Conservation (phyloP, 2,113 vertebrate species). For the Perca flavescens region DNA sequence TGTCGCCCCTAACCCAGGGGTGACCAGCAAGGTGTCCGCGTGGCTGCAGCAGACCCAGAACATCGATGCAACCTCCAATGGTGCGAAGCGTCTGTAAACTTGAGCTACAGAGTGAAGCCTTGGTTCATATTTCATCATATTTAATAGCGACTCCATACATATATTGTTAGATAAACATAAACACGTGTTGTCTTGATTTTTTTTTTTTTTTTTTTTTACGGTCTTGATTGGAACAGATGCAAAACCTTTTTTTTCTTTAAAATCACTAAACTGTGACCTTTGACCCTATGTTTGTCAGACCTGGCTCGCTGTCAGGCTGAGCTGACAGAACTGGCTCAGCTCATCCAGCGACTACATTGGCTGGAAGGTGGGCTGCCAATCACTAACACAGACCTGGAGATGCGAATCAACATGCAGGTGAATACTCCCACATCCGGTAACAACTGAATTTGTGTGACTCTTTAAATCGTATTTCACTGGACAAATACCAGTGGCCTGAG, state of each 20-base stretch:
- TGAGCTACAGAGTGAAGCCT: not conserved
- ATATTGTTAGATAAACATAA: not conserved
- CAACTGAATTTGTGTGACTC: not conserved
- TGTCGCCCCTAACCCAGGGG: constrained; percentile 35
- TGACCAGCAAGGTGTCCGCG: constrained; percentile 85
- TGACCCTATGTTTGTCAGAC: constrained; percentile 74
- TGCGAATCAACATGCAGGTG: constrained; percentile 84
- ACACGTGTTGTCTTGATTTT: not conserved
- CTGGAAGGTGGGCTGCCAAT: constrained; percentile 89
- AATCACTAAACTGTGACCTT: not conserved
- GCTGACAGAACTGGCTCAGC: constrained; percentile 87
- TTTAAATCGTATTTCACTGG: not conserved
- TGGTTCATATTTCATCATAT: not conserved
- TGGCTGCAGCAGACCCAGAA: constrained; percentile 92
- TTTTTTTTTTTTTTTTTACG: not conserved
- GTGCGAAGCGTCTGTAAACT: constrained; percentile 65
- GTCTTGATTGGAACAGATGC: not conserved
- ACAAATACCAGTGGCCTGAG: not conserved
- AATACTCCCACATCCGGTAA: not conserved
- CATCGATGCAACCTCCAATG: constrained; percentile 88
- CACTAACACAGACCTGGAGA: constrained; percentile 82
- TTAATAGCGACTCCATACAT: not conserved
- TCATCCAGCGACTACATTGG: constrained; percentile 89
- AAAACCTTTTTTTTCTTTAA: not conserved
- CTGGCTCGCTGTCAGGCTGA: constrained; percentile 88